Percentiles rank a stretch among this genome's conserved stretches.
Conservation (phyloP, 92 coral and sea anemone species). For the Meandrina meandrites region DNA sequence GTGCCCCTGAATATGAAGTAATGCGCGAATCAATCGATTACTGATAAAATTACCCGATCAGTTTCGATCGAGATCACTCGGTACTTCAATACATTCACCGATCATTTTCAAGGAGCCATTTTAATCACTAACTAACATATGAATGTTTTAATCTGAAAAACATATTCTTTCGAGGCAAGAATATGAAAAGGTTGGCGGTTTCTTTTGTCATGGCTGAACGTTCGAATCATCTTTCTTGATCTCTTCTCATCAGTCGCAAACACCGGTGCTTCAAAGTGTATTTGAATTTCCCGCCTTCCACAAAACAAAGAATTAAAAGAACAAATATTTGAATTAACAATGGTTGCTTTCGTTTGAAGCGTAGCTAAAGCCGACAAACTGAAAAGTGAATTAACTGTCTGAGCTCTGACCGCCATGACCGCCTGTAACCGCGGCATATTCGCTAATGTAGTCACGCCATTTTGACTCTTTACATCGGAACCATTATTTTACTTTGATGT, state of each 20-base stretch:
- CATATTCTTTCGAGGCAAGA: neutral
- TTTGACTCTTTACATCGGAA: too few relatives aligned
- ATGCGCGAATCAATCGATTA: too few relatives aligned
- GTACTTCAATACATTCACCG: neutral
- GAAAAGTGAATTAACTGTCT: neutral
- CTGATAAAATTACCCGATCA: too few relatives aligned
- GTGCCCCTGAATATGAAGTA: too few relatives aligned
- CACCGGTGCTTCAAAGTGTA: constrained; percentile 6
- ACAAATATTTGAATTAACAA: neutral
- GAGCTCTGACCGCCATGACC: neutral
- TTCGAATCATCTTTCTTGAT: neutral
- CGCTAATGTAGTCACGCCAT: too few relatives aligned
- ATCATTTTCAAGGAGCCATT: neutral
- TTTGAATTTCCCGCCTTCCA: constrained; percentile 35
- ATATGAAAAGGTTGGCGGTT: neutral
- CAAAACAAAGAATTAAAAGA: constrained; percentile 5
- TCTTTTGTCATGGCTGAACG: neutral
- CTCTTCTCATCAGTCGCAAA: neutral
- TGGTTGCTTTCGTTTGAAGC: neutral
- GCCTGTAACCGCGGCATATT: neutral
- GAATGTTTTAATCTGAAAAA: neutral
- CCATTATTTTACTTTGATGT: too few relatives aligned
- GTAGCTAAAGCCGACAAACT: neutral
- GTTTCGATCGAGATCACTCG: neutral
- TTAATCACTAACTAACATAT: neutral